phyloP scores from a whole-genome alignment of 2,113 vertebrate species.

The Sturnira hondurensis region DNA sequence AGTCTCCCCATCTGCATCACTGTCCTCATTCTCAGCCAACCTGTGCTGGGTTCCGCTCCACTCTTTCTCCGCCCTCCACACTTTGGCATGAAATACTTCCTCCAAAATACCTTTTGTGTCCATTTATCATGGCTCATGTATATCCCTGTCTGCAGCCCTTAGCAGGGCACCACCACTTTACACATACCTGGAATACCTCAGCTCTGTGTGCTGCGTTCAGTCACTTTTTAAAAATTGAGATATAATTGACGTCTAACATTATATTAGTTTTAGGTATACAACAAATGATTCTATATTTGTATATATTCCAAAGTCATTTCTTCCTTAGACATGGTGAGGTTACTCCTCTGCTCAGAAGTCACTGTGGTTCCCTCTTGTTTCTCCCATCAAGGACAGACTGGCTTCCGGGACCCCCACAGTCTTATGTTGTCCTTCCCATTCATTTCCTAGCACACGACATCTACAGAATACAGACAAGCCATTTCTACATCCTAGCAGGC shows the following conservation, averaged over 20 bases:
- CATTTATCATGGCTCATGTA: neutral
- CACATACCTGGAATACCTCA: neutral
- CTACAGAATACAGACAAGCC: neutral
- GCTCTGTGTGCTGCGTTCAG: neutral
- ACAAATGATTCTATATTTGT: neutral
- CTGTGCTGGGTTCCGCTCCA: neutral
- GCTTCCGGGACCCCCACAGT: neutral
- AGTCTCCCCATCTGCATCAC: fast-evolving
- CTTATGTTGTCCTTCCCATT: neutral
- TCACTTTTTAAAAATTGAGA: neutral
- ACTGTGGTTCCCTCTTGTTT: neutral
- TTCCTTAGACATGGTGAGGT: neutral
- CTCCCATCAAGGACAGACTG: neutral
- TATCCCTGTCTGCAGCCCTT: neutral
- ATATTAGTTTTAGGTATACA: neutral
- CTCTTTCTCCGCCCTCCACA: neutral
- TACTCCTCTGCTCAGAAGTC: neutral
- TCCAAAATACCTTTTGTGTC: neutral
- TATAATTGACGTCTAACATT: neutral
- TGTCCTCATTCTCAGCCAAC: neutral
- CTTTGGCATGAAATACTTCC: neutral
- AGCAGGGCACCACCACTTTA: neutral
- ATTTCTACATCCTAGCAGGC: neutral
- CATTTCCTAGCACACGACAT: neutral
- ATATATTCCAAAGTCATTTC: neutral